Conservation (phyloP, 2,888 invertebrate genomes). For the Hypolimnas misippus region DNA sequence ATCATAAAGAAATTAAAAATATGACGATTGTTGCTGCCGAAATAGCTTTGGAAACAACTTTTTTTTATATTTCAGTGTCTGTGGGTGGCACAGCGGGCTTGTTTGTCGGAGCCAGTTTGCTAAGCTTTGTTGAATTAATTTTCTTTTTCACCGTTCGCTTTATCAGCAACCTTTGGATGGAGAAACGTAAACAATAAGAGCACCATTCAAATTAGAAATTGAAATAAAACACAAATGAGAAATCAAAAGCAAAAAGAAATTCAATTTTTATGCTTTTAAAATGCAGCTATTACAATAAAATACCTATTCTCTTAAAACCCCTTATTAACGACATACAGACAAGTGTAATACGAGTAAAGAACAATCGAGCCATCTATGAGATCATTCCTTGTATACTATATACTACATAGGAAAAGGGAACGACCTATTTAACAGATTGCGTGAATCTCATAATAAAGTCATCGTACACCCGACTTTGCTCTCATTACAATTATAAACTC, state of each 20-base stretch:
- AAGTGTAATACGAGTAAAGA: too few relatives aligned
- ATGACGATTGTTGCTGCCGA: constrained; percentile 7
- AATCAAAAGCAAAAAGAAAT: not conserved
- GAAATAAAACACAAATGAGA: not conserved
- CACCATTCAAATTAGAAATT: not conserved
- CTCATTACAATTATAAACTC: constrained; percentile 18
- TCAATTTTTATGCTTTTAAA: not conserved
- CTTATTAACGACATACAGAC: too few relatives aligned
- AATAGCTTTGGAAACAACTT: constrained; percentile 6
- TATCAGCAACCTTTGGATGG: constrained; percentile 63
- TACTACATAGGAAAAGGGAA: constrained; percentile 10
- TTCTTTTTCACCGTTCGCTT: constrained; percentile 85
- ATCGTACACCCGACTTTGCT: not conserved
- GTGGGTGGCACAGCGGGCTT: constrained; percentile 86
- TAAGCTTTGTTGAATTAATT: constrained; percentile 86
- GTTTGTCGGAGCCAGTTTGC: constrained; percentile 87
- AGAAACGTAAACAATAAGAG: constrained; percentile 46
- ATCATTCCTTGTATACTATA: not conserved
- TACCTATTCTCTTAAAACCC: too few relatives aligned
- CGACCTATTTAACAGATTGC: constrained; percentile 14
- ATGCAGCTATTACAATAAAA: too few relatives aligned
- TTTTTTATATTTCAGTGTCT: constrained; percentile 76
- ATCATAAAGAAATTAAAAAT: too few relatives aligned
- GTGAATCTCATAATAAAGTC: constrained; percentile 11
- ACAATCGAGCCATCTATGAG: not conserved